Conservation (phyloP, 92 coral and sea anemone genomes). For the Muricea muricata region DNA sequence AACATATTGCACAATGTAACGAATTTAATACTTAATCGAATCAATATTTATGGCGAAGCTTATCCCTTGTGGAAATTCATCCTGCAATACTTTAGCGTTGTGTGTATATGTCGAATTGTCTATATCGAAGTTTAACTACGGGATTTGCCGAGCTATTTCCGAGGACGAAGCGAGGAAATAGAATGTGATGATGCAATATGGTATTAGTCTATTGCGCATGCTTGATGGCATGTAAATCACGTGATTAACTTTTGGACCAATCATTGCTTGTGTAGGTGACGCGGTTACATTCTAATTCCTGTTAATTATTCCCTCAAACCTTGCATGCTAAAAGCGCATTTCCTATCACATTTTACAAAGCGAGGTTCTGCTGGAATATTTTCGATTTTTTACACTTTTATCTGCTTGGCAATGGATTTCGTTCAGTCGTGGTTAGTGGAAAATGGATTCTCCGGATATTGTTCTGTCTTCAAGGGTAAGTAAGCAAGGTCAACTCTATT, state of each 20-base stretch:
- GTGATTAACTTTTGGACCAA: not conserved
- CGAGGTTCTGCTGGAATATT: not conserved
- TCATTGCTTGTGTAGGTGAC: not conserved
- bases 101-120: too few species aligned
- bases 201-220: too few species aligned
- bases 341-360: not conserved
- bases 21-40: not conserved
- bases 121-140: not conserved
- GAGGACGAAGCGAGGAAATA: not conserved
- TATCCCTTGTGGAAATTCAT: too few species aligned
- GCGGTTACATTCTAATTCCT: not conserved
- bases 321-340: too few species aligned
- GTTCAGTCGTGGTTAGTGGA: not conserved
- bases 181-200: too few species aligned
- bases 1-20: constrained; percentile 31
- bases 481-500: too few species aligned
- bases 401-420: not conserved
- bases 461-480: not conserved
- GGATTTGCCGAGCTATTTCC: not conserved
- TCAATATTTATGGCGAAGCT: too few species aligned
- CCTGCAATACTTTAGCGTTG: too few species aligned
- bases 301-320: too few species aligned
- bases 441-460: not conserved
- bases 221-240: not conserved
- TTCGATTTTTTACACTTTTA: not conserved